Base-by-base conservation (phyloP, 2,113 vertebrate species). In the Pseudolaguvia tuberculata region DNA sequence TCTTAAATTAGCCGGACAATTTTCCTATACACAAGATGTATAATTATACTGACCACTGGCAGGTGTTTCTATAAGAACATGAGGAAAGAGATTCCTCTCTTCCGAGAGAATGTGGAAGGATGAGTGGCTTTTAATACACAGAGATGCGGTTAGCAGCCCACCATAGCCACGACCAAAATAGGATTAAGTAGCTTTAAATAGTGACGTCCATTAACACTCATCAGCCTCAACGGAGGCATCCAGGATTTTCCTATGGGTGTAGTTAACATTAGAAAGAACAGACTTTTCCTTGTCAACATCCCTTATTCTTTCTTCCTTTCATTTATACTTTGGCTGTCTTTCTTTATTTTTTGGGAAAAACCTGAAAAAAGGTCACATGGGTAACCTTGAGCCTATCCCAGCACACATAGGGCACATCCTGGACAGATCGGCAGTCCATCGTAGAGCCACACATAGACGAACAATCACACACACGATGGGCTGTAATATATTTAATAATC, bases 141-240 rank as follows among this genome's bases (percentile, higher is more conserved):
- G 82, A 73, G 66, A 72, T 83, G 84, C 72, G 74, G 84, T 87
- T 86, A 86, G 79, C 85, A 65, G 78, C 71, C 75, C 84, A 81
- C 83, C 39, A 42, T 42, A 42, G 79, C 80, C 51, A 45, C 76
- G 79, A 80, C 86, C 87, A 88, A 86, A 79, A 72, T 87, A 85
- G 88, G 85, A 91, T 89, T 89, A 91, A 88, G 83, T 83, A 84
- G 80, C 84, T 89, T 88, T 88, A 83, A 88, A 87, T 87, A 86
- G 86, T 80, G 69, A 79, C 83, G 81, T 81, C 85, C 88, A 90
- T 89, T 89, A 90, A 88, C 87, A 88, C 81, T 79, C 82, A 83
- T 17, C 66, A 80, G 80, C 63, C 80, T 67, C 75, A 81, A 75
- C 78, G 77, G 75, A n/a, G n/a, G 82, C 77, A 74, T 86, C 86